These are phyloP conservation scores for Trachemys scripta DNA, from an alignment of 2,113 vertebrate species.

Conservation along the genomic window DNA sequence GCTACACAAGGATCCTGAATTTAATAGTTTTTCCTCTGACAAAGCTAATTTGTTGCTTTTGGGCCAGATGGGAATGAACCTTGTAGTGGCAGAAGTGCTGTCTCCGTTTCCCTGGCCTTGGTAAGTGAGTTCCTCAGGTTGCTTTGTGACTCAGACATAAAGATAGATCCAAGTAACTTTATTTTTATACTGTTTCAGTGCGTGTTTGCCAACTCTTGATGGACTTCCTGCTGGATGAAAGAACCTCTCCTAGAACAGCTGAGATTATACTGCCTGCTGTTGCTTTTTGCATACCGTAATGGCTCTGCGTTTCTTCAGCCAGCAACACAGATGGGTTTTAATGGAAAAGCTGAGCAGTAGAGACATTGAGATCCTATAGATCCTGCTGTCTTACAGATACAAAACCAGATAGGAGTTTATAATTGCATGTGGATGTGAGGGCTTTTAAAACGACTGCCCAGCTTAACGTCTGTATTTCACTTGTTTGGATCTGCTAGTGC, in stretches of 20 bases:
- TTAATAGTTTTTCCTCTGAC: not conserved
- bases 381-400: not conserved
- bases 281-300: not conserved
- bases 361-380: not conserved
- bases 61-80: not conserved
- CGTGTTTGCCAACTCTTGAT: not conserved
- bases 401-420: accelerated
- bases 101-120: not conserved
- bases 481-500: not conserved
- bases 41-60: not conserved
- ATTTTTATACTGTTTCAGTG: not conserved
- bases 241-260: not conserved
- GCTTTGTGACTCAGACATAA: not conserved
- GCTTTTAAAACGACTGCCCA: not conserved
- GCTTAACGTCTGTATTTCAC: not conserved
- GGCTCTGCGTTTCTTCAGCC: not conserved
- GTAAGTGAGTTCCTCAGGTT: not conserved
- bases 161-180: not conserved
- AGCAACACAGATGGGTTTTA: not conserved
- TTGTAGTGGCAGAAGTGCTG: not conserved
- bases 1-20: accelerated
- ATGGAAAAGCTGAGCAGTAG: not conserved
- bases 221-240: not conserved
- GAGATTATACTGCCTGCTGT: accelerated
- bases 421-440: accelerated